Base-by-base conservation (phyloP, 1,140 invertebrate species). In the Bombus sibiricus region DNA sequence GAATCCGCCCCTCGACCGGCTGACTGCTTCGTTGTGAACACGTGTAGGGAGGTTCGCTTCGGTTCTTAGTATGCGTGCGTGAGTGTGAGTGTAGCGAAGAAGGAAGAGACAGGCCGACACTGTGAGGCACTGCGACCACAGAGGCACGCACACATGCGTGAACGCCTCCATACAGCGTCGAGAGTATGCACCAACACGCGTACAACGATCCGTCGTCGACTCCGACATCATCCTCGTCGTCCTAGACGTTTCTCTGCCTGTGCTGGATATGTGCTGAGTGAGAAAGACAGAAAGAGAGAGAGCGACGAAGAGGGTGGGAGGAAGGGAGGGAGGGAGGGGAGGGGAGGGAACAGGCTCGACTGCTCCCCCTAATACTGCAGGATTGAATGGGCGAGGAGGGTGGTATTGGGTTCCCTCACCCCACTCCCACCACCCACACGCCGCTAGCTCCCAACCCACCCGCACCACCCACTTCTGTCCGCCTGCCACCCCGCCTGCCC, bases 401-500 rank as follows among this genome's bases (percentile, higher is more conserved):
- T 93, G 93, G 93, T 92, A 93, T 93, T 91, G 92, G 90, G 90
- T 91, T 93, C 93, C 92, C 93, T 93, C 92, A 92, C 93, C 93
- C 92, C 93, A 94, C 93, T 92, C 92, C 92, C 90, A 89, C 89
- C 91, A 88, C 89, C 89, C 88, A 87, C 86, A 89, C 83, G 64
- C 88, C 75, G 69, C 88, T 90, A 32, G 84, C 88, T 88, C 87
- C 85, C 89, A 83, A 85, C 81, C 91, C 91, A 90, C 88, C 87
- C 87, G 81, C 90, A 85, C 93, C 92, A 93, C 93, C 93, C 93
- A 92, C 92, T 91, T 89, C 91, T 88, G 84, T 87, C 92, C 92
- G 91, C 94, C 93, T 93, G 92, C 94, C 94, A 95, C 94, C 94
- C 94, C 94, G 92, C 94, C 94, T 94, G 92, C 92, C 94, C 94